Conservation (phyloP, 2,113 vertebrate species). For the Saimiri boliviensis region DNA sequence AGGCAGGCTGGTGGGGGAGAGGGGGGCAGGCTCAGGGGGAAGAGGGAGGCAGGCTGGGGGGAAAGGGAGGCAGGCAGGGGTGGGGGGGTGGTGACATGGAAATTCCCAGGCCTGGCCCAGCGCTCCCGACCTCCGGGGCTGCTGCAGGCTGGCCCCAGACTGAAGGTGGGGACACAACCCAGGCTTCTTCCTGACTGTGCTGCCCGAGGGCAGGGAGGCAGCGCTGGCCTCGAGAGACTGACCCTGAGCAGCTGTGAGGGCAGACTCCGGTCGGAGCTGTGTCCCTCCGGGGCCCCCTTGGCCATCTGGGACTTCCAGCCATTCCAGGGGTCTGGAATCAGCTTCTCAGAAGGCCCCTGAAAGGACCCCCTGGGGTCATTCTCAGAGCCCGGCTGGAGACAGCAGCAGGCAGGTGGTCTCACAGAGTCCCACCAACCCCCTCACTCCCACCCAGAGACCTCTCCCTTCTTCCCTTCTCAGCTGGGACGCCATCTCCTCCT, state of each 20-base stretch:
- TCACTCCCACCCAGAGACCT: neutral
- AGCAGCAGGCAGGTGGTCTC: too few species aligned
- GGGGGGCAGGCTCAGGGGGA: neutral
- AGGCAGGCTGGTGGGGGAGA: neutral
- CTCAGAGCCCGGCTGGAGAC: neutral
- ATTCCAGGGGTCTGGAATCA: too few species aligned
- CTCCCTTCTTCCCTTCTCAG: neutral
- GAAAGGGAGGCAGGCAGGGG: neutral
- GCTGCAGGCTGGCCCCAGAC: neutral
- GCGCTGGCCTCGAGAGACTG: rapidly evolving
- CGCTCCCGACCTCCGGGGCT: neutral
- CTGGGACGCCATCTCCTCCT: neutral
- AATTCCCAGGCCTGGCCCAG: constrained; percentile 21
- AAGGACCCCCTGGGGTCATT: neutral
- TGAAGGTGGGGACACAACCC: neutral
- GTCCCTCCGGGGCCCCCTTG: neutral
- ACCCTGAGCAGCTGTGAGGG: neutral
- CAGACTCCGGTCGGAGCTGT: rapidly evolving
- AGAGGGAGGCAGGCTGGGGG: neutral
- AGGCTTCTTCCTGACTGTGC: neutral
- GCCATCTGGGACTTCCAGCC: neutral
- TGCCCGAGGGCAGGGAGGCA: neutral
- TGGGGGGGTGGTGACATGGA: neutral
- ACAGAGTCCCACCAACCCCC: too few species aligned
- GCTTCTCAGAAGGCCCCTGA: neutral